Conservation (phyloP, 2,113 vertebrate genomes). For the Rattus norvegicus region DNA sequence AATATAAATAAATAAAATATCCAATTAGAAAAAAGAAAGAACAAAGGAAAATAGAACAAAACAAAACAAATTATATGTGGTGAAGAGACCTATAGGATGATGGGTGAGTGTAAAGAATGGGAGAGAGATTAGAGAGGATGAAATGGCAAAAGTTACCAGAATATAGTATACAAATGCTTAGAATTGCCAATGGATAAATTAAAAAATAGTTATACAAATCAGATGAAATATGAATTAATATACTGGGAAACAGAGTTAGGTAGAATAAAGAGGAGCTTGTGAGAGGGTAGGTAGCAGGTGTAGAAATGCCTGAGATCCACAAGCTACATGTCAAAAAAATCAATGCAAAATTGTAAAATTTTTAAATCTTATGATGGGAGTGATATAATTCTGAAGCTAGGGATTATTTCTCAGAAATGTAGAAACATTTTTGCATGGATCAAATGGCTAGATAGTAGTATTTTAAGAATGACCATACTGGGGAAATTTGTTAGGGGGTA, state of each 20-base stretch:
- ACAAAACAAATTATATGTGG: background rate
- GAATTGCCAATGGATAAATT: background rate
- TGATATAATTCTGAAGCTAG: background rate
- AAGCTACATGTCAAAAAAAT: background rate
- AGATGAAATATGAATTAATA: background rate
- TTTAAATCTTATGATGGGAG: background rate
- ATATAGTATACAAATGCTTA: background rate
- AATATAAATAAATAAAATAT: too few relatives aligned
- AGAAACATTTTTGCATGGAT: background rate
- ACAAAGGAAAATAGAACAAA: background rate
- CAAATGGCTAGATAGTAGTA: background rate
- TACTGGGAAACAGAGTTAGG: background rate
- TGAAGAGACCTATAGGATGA: background rate
- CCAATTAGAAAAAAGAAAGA: too few relatives aligned
- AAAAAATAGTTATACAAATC: background rate
- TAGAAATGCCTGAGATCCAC: background rate
- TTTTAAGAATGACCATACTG: background rate
- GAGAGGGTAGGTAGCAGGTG: fast-evolving
- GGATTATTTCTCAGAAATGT: background rate
- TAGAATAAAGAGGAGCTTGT: background rate
- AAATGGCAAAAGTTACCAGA: background rate
- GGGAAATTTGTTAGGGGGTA: background rate
- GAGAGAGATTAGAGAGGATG: background rate
- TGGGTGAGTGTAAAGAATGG: background rate
- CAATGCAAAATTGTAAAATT: background rate